Evolutionary conservation across 2,797 vertebrate species (phyloP).

Genomic region (Esox masquinongy): DNA sequence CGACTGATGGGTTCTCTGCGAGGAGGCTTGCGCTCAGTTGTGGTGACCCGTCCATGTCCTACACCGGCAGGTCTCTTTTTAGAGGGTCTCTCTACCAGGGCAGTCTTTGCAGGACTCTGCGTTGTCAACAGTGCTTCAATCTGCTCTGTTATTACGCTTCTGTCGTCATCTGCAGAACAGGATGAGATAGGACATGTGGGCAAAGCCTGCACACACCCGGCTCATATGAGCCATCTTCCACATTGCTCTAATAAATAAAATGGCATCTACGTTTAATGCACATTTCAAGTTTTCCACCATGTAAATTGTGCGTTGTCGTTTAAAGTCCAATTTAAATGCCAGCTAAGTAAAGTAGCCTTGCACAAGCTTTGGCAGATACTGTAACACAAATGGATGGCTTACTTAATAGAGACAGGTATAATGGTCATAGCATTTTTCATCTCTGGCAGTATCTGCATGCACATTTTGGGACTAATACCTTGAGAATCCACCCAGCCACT

Average conservation of each 20-base stretch:
- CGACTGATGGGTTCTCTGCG: slow-evolving; percentile 85
- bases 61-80: slow-evolving; percentile 90
- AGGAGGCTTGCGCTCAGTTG: slow-evolving; percentile 85
- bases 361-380: background rate
- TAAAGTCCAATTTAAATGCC: background rate
- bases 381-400: background rate
- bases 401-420: background rate
- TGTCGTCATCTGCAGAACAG: slow-evolving; percentile 89
- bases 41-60: slow-evolving; percentile 83
- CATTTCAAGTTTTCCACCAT: background rate
- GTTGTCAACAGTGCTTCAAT: slow-evolving; percentile 77
- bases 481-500: slow-evolving; percentile 93
- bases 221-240: background rate
- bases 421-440: background rate
- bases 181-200: background rate
- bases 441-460: slow-evolving; percentile 33
- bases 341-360: too few species aligned
- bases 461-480: slow-evolving; percentile 85
- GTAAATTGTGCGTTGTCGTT: background rate
- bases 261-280: background rate
- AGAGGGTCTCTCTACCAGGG: slow-evolving; percentile 84
- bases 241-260: background rate
- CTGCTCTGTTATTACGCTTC: slow-evolving; percentile 90
- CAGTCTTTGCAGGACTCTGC: slow-evolving; percentile 79
- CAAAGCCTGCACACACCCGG: slow-evolving; percentile 39